Conservation (phyloP, 35 echinoderm and acorn worm genomes). For the Ophioderma brevispina region DNA sequence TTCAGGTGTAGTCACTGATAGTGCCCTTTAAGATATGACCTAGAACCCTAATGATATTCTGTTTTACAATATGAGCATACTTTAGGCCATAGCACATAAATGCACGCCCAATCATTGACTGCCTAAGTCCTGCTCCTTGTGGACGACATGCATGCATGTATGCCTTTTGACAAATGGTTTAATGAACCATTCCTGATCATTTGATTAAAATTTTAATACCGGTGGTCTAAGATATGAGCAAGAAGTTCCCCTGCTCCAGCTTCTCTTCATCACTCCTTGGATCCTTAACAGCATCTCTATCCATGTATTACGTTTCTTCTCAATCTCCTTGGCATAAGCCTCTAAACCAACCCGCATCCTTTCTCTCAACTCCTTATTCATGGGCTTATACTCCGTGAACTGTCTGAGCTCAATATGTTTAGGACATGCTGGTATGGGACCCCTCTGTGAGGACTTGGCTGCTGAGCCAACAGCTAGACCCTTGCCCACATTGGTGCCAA, state of each 20-base stretch:
- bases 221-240: constrained; percentile 82
- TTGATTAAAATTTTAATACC: no score
- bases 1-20: no score
- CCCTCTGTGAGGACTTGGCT: not conserved
- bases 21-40: no score
- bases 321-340: constrained; percentile 73
- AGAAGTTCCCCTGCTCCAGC: constrained; percentile 84
- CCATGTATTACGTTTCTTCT: constrained; percentile 37
- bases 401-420: constrained; percentile 78
- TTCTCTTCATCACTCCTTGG: constrained; percentile 83
- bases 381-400: constrained; percentile 81
- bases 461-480: constrained; percentile 82
- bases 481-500: constrained; percentile 91
- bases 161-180: no score
- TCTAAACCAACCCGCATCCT: constrained; percentile 74
- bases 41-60: no score
- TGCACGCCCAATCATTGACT: no score
- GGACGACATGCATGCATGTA: no score
- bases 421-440: constrained; percentile 71
- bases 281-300: constrained; percentile 70
- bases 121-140: no score
- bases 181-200: no score
- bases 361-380: constrained; percentile 54
- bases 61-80: no score
- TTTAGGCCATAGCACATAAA: no score